Evolutionary conservation across 1,140 invertebrate species (phyloP), one percentile per base, ranked within the genome.

Genomic region (Pomacea maculata): DNA sequence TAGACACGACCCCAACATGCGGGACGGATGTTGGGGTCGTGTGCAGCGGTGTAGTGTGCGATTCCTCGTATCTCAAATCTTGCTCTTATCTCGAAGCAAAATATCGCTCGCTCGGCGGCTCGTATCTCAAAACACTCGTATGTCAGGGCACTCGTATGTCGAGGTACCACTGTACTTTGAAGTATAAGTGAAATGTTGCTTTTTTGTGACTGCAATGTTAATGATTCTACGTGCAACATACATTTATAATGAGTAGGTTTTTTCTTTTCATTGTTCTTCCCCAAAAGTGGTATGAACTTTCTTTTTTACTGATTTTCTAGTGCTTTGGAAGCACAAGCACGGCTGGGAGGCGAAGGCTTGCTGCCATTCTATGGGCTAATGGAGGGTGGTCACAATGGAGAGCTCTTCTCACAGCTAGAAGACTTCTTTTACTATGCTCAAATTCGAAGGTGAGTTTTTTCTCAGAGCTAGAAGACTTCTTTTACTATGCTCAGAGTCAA

Each of bases 351-450:
- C 45, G 86, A 89, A 83, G 91, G 91, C 82, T 83, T 92, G 64
- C 87, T 90, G 21, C 92, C 92, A 64, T 92, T 92, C 83, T 92
- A 92, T 83, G 89, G 88, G 54, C 85, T 91, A 34, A 78, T 92
- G 76, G 90, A 92, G 52, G 92, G 91, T 21, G 92, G 92, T 17
- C 79, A 90, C 71, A 89, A 91, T 29, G 94, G 94, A 25, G 94
- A 94, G 92, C 89, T 95, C 34, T 94, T 95, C 81, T 92, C 93
- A 55, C 94, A 95, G 89, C 93, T 95, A 75, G 90, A 94, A 80
- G 94, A 95, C 85, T 90, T 95, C 64, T 95, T 95, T 89, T 95
- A 95, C 89, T 95, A 95, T 89, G 93, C 94, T 81, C 94, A 95
- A 91, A 94, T 95, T 34, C 88, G 91, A 84, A 88, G 86, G 91